A percentile compares a stretch with the other conserved stretches of the same genome.
phyloP scores from a whole-genome alignment of 2,888 invertebrate genomes.

The Conops quadrifasciatus region DNA sequence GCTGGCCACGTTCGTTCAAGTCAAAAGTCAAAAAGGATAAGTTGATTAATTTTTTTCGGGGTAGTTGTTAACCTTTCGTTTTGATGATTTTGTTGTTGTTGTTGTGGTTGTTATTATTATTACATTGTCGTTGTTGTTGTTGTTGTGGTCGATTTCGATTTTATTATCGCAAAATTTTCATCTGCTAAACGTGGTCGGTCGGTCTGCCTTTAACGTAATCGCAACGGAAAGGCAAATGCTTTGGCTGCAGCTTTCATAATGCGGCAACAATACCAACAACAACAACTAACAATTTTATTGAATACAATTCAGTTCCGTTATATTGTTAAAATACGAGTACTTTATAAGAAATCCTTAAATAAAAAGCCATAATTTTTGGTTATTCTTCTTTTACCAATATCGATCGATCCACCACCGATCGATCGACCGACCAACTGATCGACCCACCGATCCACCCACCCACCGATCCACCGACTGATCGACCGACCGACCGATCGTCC shows the following conservation, averaged over 20 bases:
- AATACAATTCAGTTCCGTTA: too few species aligned
- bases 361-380: too few species aligned
- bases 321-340: too few species aligned
- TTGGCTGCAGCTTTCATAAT: too few species aligned
- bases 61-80: background rate
- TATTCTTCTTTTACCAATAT: too few species aligned
- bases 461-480: too few species aligned
- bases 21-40: conserved; percentile 44
- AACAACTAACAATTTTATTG: background rate
- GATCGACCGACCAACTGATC: too few species aligned
- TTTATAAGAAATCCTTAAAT: too few species aligned
- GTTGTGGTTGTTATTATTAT: background rate
- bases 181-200: background rate
- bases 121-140: background rate
- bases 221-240: background rate
- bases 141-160: conserved; percentile 2
- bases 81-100: background rate
- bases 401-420: too few species aligned
- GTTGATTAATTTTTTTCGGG: conserved; percentile 40
- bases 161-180: conserved; percentile 17
- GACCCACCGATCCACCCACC: too few species aligned
- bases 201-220: background rate
- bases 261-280: conserved; percentile 14
- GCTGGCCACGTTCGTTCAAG: conserved; percentile 35
- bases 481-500: too few species aligned